phyloP scores from a whole-genome alignment of 1,140 invertebrate genomes.

The Heliconius melpomene region DNA sequence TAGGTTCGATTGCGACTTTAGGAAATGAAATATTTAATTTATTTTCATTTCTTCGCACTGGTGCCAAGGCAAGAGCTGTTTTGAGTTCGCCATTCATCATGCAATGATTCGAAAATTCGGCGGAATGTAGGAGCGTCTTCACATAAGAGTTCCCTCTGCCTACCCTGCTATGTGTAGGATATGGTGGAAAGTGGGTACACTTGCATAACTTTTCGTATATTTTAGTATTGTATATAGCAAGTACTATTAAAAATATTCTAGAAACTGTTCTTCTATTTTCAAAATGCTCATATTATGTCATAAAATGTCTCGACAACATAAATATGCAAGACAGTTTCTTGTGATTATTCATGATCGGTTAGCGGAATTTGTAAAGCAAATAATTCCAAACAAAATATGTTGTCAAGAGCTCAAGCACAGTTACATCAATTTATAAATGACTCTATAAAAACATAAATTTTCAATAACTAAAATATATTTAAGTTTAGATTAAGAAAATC shows the following conservation, averaged over 20 bases:
- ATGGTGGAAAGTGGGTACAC: too few relatives aligned
- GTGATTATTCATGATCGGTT: not conserved
- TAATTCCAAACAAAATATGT: not conserved
- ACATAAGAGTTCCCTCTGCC: too few relatives aligned
- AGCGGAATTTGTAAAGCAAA: conserved; percentile 10
- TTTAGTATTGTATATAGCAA: too few relatives aligned
- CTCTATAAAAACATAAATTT: not conserved
- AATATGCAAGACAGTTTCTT: not conserved
- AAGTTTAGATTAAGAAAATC: not conserved
- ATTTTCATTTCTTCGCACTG: too few relatives aligned
- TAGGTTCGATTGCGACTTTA: too few relatives aligned
- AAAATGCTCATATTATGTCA: conserved; percentile 9
- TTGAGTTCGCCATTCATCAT: too few relatives aligned
- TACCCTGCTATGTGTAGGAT: too few relatives aligned
- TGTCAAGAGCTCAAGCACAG: not conserved
- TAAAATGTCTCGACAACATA: not conserved
- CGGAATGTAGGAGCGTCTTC: too few relatives aligned
- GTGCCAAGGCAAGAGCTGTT: too few relatives aligned
- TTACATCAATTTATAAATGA: not conserved
- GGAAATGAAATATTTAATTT: too few relatives aligned
- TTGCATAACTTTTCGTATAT: too few relatives aligned
- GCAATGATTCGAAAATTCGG: too few relatives aligned
- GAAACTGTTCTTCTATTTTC: not conserved
- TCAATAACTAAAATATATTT: not conserved
- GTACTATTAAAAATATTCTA: not conserved